Percentiles rank a stretch among this genome's conserved stretches.
Evolutionary conservation across 2,888 invertebrate genomes (phyloP).

Genomic region (Nomada ruficornis): DNA sequence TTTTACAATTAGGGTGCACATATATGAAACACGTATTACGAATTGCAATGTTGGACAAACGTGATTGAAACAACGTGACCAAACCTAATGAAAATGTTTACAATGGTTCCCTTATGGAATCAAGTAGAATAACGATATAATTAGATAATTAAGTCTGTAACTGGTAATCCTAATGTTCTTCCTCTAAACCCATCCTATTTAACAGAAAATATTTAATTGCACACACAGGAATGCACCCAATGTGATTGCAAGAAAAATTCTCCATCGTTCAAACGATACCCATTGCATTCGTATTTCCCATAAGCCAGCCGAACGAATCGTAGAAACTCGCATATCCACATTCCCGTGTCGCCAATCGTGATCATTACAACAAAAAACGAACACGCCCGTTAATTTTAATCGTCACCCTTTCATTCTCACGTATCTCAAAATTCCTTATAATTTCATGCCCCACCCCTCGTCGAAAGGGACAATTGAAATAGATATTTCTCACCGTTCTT

Average conservation of each 20-base stretch:
- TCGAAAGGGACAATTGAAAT: too few species aligned
- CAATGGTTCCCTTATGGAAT: too few species aligned
- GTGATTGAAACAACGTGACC: too few species aligned
- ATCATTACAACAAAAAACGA: not conserved
- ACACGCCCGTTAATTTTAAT: not conserved
- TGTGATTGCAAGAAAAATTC: not conserved
- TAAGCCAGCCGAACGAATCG: not conserved
- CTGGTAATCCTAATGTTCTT: conserved; percentile 1
- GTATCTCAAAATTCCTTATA: not conserved
- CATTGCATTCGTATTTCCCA: not conserved
- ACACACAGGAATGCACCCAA: not conserved
- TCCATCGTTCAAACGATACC: not conserved
- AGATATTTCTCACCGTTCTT: too few species aligned
- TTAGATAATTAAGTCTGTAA: not conserved
- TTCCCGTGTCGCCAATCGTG: not conserved
- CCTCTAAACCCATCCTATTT: not conserved
- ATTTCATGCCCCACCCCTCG: too few species aligned
- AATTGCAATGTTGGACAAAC: not conserved
- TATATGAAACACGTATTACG: not conserved
- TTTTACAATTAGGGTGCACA: too few species aligned
- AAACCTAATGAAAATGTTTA: too few species aligned
- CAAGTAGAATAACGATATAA: not conserved
- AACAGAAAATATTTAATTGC: conserved; percentile 10
- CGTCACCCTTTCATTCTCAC: not conserved
- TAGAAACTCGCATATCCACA: not conserved